Base-by-base conservation (phyloP, 2,888 invertebrate species). In the Drosophila aldrichi region DNA sequence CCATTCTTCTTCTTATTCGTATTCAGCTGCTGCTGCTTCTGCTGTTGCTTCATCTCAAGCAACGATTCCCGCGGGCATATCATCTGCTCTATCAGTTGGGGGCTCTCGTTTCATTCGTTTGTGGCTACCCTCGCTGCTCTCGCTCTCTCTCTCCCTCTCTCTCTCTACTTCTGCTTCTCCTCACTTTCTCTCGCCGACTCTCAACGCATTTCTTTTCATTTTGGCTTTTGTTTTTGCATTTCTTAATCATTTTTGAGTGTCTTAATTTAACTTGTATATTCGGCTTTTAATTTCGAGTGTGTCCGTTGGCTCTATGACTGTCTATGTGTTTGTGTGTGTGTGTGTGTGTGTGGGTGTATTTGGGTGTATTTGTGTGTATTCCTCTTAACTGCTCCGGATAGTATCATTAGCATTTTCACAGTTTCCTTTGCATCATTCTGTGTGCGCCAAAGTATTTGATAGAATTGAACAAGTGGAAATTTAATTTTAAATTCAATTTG, bases 41-140 rank as follows among this genome's bases (percentile, higher is more conserved):
- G 36, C 54, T 58, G 68, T 72, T 65, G 75, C 70, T 78, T 70
- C 81, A 68, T 76, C 78, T 79, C 57, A 69, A 75, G 79, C 62
- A 82, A 80, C 81, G 77, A 74, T 78, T 89, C 87, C 89, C 88
- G 85, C 85, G 89, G 87, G 87, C 87, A 89, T 88, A 82, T 88
- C 89, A 88, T 88, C 79, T 79, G 84, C 70, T 87, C 61, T 82
- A 82, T 82, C 88, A 88, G 68, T 61, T 60, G 38, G 55, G 46
- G 36, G 43, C 52, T 44, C 56, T 22, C 63, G 59, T 66, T 67
- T 74, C 65, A 69, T 83, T 58, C 64, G 70, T 73, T 74, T 74
- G 55, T 68, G 57, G 36, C 36, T 25, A 49, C 59, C 34, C 49
- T 32, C 48, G 14, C 25, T 14, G 12, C 57, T 25, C 62, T 43